These are phyloP conservation scores for Psilopsiagon aurifrons DNA, from an alignment of 2,113 vertebrate species.

Conservation along the genomic window DNA sequence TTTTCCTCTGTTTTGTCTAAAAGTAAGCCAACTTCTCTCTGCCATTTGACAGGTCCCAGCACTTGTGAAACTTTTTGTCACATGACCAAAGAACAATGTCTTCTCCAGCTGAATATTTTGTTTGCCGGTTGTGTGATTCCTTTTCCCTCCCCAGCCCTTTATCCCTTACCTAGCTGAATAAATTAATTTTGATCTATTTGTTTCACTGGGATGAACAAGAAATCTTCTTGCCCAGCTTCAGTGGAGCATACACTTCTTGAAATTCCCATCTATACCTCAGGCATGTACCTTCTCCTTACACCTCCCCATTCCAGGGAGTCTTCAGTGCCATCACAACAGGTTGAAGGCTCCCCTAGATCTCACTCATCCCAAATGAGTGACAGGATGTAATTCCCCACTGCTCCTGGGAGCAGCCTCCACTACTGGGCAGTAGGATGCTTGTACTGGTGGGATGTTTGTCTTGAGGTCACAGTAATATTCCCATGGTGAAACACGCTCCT, in stretches of 20 bases:
- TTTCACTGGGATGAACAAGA: background rate
- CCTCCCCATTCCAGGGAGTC: background rate
- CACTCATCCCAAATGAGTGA: background rate
- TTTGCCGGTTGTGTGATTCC: background rate
- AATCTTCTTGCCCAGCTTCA: background rate
- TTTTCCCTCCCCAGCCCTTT: background rate
- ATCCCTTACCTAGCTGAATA: background rate
- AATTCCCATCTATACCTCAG: no score
- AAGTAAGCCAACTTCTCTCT: background rate
- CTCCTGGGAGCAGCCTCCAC: background rate
- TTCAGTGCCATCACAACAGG: background rate
- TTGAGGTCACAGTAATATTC: background rate
- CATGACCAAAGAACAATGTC: background rate
- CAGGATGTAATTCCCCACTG: background rate
- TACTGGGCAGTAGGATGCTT: background rate
- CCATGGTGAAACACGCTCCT: background rate
- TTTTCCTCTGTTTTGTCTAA: background rate
- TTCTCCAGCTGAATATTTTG: background rate
- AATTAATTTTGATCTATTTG: background rate
- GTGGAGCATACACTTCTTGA: background rate
- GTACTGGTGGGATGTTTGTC: background rate
- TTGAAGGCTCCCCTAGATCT: background rate
- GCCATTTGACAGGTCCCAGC: background rate
- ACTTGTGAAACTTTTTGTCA: background rate
- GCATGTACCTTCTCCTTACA: background rate